Base-by-base conservation (phyloP, 35 echinoderm and acorn worm genomes). In the Eucidaris tribuloides region DNA sequence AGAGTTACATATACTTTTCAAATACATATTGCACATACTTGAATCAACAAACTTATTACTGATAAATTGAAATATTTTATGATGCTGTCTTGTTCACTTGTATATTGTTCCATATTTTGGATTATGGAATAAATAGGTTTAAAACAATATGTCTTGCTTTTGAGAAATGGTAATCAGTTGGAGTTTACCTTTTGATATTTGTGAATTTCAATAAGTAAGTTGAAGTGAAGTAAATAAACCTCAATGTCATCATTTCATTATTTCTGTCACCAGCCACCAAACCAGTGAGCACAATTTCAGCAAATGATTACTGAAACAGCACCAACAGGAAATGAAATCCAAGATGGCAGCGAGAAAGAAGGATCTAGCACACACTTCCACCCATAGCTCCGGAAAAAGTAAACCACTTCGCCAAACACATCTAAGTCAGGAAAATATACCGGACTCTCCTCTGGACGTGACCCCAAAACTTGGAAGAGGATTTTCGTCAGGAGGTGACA, bases 251-350 rank as follows among this genome's bases (percentile, higher is more conserved):
- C 63, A 19, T 36, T 24, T 38, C 15, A 5, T 76, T 48, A 78
- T 40, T 80, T 50, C 38, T 32, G 28, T 49, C 28, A 32, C 24
- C 66, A 94, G 87, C 38, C 15, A 81, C 79, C 44, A 85, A 90
- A 27, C 18, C 38, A 17, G 60, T 91, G 14, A 58, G n/a, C 52
- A 62, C 89, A 36, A 74, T 96, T 23, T 70, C 93, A 45, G 89
- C 93, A 0, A 65, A 80, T 0, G 82, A 88, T 71, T 96, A 20
- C 43, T 96, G 18, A 88, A 96, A 80, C 79, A 91, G 37, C 93
- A 96, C 44, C 62, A 81, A 36, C 57, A 55, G 22, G 40, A 86
- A 4, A 65, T 94, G 80, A 34, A 42, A 7, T 52, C 32, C 35
- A 80, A 65, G 42, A 61, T 52, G 22, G 85, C 85, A 15, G 45